Percentiles rank a stretch among this genome's conserved stretches.
phyloP scores from a whole-genome alignment of 2,797 vertebrate genomes.

The Alca torda region DNA sequence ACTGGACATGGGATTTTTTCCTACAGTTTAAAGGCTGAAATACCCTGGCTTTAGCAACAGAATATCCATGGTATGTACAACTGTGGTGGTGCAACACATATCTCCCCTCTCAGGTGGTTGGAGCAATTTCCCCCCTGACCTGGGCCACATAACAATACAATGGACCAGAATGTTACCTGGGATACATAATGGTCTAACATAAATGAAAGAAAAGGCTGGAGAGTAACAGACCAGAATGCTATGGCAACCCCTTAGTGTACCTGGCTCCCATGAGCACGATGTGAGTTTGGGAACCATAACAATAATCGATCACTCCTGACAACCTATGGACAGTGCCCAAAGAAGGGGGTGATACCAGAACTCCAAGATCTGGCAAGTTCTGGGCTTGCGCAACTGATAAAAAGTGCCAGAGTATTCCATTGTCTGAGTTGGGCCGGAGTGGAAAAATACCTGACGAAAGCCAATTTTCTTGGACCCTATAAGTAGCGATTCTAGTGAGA shows the following conservation, averaged over 20 bases:
- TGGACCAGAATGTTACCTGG: neutral
- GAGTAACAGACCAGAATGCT: neutral
- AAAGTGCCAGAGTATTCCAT: neutral
- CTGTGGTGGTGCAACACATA: neutral
- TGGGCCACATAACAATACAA: neutral
- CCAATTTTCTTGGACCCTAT: neutral
- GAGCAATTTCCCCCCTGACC: neutral
- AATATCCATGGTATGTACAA: neutral
- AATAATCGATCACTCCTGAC: neutral
- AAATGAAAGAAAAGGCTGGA: neutral
- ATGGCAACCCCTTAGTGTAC: neutral
- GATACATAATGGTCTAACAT: neutral
- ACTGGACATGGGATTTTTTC: neutral
- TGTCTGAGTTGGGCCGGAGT: neutral
- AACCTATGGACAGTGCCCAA: neutral
- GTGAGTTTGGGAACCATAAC: neutral
- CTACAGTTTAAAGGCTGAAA: neutral
- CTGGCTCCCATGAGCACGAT: neutral
- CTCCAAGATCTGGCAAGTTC: neutral
- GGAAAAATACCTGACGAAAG: neutral
- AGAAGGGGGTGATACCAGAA: neutral
- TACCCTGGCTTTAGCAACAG: neutral
- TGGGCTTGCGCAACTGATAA: neutral
- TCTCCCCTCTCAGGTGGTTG: neutral
- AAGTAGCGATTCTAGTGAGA: neutral